A percentile compares a stretch with the other conserved stretches of the same genome.
Conservation (phyloP, 2,113 vertebrate species). For the Holacanthus passer region DNA sequence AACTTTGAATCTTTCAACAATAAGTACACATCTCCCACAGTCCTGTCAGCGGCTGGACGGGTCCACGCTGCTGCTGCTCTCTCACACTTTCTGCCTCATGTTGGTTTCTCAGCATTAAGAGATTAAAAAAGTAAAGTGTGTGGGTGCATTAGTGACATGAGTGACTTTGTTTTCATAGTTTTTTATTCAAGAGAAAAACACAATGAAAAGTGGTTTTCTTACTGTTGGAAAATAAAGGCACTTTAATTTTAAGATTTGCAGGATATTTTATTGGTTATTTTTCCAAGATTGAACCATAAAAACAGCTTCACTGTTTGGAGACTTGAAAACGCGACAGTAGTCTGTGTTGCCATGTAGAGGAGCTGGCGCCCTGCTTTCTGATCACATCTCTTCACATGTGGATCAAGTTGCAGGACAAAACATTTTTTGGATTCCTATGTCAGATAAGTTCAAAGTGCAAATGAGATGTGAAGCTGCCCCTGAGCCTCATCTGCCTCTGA, state of each 20-base stretch:
- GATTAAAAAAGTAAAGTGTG: slow-evolving; percentile 36
- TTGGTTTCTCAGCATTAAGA: slow-evolving; percentile 48
- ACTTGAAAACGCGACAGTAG: not conserved
- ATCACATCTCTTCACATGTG: slow-evolving; percentile 89
- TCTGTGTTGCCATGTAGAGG: slow-evolving; percentile 75
- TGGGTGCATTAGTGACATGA: not conserved
- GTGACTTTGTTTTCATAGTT: not conserved
- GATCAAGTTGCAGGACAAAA: slow-evolving; percentile 91
- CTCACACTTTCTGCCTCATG: slow-evolving; percentile 2
- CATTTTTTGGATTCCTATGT: slow-evolving; percentile 95
- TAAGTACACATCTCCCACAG: slow-evolving; percentile 79
- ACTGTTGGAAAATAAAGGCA: not conserved
- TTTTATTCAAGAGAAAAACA: not conserved
- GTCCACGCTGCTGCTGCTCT: slow-evolving; percentile 46
- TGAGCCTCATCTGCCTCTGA: slow-evolving; percentile 58
- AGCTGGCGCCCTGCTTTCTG: slow-evolving; percentile 87
- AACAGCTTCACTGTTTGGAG: not conserved
- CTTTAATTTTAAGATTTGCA: not conserved
- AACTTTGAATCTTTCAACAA: slow-evolving; percentile 86
- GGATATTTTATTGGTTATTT: not conserved
- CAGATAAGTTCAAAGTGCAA: slow-evolving; percentile 90
- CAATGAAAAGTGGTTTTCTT: not conserved
- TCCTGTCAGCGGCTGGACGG: slow-evolving; percentile 46
- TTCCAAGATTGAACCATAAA: not conserved
- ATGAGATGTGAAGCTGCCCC: slow-evolving; percentile 80